phyloP scores from a whole-genome alignment of 2,113 vertebrate genomes.

The Leptobrachium ailaonicum region DNA sequence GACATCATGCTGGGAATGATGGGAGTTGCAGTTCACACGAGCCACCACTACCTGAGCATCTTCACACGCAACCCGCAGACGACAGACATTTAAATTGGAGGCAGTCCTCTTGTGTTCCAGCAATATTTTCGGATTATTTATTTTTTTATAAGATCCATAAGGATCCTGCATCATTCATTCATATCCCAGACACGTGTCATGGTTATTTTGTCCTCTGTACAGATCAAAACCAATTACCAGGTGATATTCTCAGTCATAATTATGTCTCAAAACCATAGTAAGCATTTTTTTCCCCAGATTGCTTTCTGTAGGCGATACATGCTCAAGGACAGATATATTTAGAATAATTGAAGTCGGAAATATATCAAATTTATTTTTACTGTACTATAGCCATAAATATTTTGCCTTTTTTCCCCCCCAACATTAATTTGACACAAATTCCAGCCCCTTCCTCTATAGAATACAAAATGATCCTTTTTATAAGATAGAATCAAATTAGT shows the following conservation, averaged over 20 bases:
- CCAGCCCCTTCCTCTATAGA: neutral
- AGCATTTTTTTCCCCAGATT: constrained; percentile 24
- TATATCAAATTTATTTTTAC: neutral
- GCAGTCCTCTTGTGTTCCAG: neutral
- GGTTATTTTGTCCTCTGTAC: constrained; percentile 44
- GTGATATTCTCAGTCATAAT: constrained; percentile 42
- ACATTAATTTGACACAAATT: neutral
- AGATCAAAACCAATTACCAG: constrained; percentile 44
- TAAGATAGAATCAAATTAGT: neutral
- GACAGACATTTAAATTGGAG: neutral
- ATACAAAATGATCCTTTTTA: neutral
- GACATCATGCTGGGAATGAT: neutral
- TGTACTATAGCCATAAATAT: neutral
- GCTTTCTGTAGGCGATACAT: constrained; percentile 21
- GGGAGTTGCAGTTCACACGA: neutral
- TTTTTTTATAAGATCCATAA: neutral
- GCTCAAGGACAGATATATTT: neutral
- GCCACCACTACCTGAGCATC: neutral
- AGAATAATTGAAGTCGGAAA: constrained; percentile 12
- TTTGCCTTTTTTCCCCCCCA: neutral
- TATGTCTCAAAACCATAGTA: constrained; percentile 24
- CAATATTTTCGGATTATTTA: constrained; percentile 3
- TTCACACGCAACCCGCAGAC: neutral
- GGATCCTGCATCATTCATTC: constrained; percentile 36
- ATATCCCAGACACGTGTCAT: constrained; percentile 44